A percentile compares a stretch with the other conserved stretches of the same genome.
These are phyloP conservation scores for Ormyrus rosae DNA, from an alignment of 2,888 invertebrate genomes.

Conservation along the genomic window DNA sequence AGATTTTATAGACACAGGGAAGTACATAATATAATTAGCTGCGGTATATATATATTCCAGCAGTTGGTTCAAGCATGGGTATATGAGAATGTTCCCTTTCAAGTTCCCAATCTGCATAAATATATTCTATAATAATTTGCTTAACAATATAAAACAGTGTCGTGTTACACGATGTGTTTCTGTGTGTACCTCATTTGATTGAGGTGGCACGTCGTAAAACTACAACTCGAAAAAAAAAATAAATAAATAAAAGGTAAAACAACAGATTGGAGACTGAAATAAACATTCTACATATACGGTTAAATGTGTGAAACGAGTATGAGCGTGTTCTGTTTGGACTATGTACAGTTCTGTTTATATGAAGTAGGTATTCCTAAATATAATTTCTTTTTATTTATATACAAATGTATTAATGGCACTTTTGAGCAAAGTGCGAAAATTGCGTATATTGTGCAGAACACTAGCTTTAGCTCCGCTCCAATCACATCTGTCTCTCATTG, in stretches of 20 bases:
- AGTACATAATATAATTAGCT: constrained; percentile 62
- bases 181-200: constrained; percentile 7
- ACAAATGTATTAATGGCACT: constrained; percentile 47
- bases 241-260: constrained; percentile 63
- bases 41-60: constrained; percentile 67
- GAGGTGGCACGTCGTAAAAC: constrained; percentile 6
- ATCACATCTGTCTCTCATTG: constrained; percentile 76
- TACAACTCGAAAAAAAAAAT: constrained; percentile 15
- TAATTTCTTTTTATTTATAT: constrained; percentile 55
- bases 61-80: constrained; percentile 73
- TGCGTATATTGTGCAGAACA: constrained; percentile 55
- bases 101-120: constrained; percentile 84
- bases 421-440: constrained; percentile 46
- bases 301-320: constrained; percentile 71
- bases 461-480: constrained; percentile 67
- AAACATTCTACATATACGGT: constrained; percentile 80
- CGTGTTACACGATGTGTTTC: constrained; percentile 16
- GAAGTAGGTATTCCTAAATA: constrained; percentile 19
- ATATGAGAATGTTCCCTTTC: constrained; percentile 87
- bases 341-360: constrained; percentile 70
- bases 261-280: constrained; percentile 82
- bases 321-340: constrained; percentile 68
- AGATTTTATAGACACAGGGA: constrained; percentile 68
- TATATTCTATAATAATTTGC: background rate
- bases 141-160: constrained; percentile 22